Evolutionary conservation across 2,888 invertebrate genomes (phyloP), one percentile per base, ranked within the genome.

Genomic region (Dastarcus helophoroides): DNA sequence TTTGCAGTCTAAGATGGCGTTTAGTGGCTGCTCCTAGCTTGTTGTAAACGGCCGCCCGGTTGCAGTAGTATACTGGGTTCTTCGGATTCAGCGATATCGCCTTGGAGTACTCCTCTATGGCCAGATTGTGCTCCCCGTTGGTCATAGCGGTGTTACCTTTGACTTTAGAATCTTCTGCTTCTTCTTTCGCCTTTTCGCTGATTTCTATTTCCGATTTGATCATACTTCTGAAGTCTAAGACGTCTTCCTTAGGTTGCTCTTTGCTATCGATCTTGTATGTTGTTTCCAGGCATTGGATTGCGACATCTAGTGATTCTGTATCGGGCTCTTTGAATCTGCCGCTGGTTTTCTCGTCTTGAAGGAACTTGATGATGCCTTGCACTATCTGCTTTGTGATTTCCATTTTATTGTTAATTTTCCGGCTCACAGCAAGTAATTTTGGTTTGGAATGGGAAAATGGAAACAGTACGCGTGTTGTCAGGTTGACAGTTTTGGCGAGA

Each of bases 11-110:
- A 79, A 74, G 28, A 95, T 79, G 3, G 93, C 89, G 35, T 74
- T 69, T 33, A 78, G 71, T 50, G 86, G 79, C 48, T 84, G 77
- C 26, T 80, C 80, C n/a, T 38, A 91, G 63, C 53, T 90, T 89
- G 54, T 83, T 90, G 55, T 83, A 79, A 1, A 91, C 91, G 2
- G 95, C 95, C 22, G 95, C 95, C 41, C 94, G 76, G 58, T 97
- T 95, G 59, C 94, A 93, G 59, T 84, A 95, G 62, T 81, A 95
- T 14, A 95, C 86, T 1, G 93, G 80, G 64, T 94, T 94, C 39
- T 72, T 71, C 11, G 79, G 75, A 57, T 93, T 86, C 33, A 90
- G 64, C 46, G 77, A 71, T 40, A 97, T 85, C 8, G 95, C 93
- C 46, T 84, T 79, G 40, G 55, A 65, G 58, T 33, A 31, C 22